A percentile compares a stretch with the other conserved stretches of the same genome.
phyloP scores from a whole-genome alignment of 2,797 vertebrate genomes.

The Cichlasoma orientale region DNA sequence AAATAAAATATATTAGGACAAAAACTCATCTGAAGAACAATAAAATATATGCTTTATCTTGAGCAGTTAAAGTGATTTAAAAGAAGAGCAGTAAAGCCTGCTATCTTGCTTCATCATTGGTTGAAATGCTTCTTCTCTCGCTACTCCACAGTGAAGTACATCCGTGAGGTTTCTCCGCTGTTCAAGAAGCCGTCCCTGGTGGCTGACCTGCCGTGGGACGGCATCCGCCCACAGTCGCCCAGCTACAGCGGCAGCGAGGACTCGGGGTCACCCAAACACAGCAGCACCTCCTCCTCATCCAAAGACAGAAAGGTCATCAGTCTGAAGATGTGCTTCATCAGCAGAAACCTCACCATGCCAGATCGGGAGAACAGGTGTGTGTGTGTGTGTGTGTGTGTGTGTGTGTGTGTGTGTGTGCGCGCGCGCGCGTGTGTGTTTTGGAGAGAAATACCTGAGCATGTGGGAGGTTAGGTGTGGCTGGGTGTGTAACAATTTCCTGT shows the following conservation, averaged over 20 bases:
- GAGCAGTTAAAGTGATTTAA: background rate
- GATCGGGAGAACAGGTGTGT: constrained; percentile 94
- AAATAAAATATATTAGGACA: background rate
- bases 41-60: background rate
- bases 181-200: constrained; percentile 94
- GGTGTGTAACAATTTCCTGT: background rate
- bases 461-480: constrained; percentile 25
- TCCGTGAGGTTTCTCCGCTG: constrained; percentile 94
- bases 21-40: background rate
- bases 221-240: constrained; percentile 83
- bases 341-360: constrained; percentile 94
- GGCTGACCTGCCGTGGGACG: constrained; percentile 93
- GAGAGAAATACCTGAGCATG: constrained; percentile 1
- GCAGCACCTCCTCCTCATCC: constrained; percentile 62
- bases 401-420: background rate
- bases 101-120: background rate
- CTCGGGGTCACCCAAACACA: constrained; percentile 89
- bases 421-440: background rate
- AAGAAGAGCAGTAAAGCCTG: no score
- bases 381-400: background rate
- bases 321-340: constrained; percentile 96
- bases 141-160: constrained; percentile 88
- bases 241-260: constrained; percentile 90
- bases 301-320: constrained; percentile 93
- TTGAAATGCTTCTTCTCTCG: background rate